Evolutionary conservation across 2,888 invertebrate genomes (phyloP).

Genomic region (Dasysyrphus tricinctus): DNA sequence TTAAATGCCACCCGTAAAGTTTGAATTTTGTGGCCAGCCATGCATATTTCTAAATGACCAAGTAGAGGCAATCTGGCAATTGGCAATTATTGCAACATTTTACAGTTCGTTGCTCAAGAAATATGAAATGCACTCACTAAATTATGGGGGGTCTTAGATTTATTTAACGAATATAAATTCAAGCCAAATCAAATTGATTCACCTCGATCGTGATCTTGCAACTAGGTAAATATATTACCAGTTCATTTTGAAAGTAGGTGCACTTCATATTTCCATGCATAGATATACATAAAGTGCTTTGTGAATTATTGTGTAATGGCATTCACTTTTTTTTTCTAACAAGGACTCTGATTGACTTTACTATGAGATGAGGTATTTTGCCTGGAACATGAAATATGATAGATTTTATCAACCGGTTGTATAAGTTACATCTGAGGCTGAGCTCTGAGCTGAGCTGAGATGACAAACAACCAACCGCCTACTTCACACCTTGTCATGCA

Average conservation of each 20-base stretch:
- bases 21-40: slow-evolving; percentile 13
- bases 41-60: slow-evolving; percentile 41
- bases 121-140: slow-evolving; percentile 8
- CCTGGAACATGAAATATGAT: not conserved
- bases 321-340: slow-evolving; percentile 40
- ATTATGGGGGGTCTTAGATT: slow-evolving; percentile 23
- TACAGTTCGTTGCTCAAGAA: slow-evolving; percentile 9
- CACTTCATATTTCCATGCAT: not conserved
- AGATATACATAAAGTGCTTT: not conserved
- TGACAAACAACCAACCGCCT: not conserved
- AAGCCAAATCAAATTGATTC: slow-evolving; percentile 62
- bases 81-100: slow-evolving; percentile 13
- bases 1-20: slow-evolving; percentile 52
- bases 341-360: slow-evolving; percentile 43
- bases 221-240: slow-evolving; percentile 20
- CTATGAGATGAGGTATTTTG: not conserved
- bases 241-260: slow-evolving; percentile 19
- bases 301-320: not conserved
- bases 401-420: slow-evolving; percentile 26
- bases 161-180: slow-evolving; percentile 31
- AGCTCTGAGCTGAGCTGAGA: no score
- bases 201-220: slow-evolving; percentile 50
- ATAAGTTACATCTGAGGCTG: slow-evolving; percentile 21
- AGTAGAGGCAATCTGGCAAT: no score
- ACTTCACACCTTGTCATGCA: slow-evolving; percentile 69